Conservation (phyloP, 1,140 invertebrate species). For the Ceratina japonica region DNA sequence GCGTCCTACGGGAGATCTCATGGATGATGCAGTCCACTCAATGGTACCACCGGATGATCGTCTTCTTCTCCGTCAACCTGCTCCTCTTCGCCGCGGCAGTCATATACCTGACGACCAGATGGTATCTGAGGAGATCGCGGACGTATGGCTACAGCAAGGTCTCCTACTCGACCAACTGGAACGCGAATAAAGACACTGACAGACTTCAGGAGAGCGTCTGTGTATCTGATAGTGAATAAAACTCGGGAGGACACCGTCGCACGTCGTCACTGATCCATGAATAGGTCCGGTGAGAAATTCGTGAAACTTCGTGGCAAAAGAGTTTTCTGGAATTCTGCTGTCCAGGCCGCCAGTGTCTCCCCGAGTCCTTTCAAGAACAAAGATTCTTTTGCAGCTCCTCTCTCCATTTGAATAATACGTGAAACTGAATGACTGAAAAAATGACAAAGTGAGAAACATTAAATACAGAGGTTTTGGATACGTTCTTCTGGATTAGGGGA, state of each 20-base stretch:
- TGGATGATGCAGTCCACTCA: slow-evolving; percentile 63
- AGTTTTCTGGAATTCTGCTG: background rate
- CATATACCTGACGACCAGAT: slow-evolving; percentile 34
- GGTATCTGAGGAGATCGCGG: slow-evolving; percentile 24
- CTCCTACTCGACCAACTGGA: slow-evolving; percentile 35
- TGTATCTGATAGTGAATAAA: slow-evolving; percentile 63
- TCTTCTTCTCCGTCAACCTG: slow-evolving; percentile 56
- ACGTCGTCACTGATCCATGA: no score
- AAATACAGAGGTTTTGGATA: no score
- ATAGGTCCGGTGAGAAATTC: background rate
- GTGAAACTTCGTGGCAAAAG: background rate
- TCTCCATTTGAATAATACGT: no score
- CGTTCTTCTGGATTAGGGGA: no score
- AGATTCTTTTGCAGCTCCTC: no score
- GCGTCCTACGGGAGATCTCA: slow-evolving; percentile 57
- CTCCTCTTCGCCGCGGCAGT: background rate
- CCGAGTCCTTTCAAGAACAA: no score
- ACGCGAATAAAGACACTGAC: slow-evolving; percentile 31
- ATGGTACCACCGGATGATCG: slow-evolving; percentile 65
- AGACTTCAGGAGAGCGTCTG: slow-evolving; percentile 37
- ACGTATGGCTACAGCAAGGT: slow-evolving; percentile 58
- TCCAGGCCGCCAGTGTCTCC: background rate
- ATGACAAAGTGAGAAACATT: no score
- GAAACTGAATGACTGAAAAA: no score
- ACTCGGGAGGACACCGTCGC: background rate